These are phyloP conservation scores for Garra rufa DNA, from an alignment of 2,113 vertebrate genomes.

Conservation along the genomic window DNA sequence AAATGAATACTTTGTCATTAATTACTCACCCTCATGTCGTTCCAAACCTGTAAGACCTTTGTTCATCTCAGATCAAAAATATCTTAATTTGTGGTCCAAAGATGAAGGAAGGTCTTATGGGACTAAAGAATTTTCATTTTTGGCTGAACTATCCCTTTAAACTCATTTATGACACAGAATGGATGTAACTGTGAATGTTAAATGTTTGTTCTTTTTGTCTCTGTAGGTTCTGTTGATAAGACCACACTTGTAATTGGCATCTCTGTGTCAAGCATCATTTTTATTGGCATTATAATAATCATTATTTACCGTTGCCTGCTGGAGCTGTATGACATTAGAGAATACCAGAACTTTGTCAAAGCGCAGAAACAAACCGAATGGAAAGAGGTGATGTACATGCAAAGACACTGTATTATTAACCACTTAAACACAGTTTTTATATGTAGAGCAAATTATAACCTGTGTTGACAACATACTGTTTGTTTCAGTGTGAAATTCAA, in stretches of 20 bases:
- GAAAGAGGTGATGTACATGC: slow-evolving; percentile 69
- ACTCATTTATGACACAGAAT: neutral
- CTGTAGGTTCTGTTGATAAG: slow-evolving; percentile 58
- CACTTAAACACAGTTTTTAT: neutral
- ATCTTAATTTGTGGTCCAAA: too few relatives aligned
- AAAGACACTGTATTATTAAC: neutral
- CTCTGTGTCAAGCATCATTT: slow-evolving; percentile 67
- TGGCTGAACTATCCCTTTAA: neutral
- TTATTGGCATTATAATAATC: slow-evolving; percentile 72
- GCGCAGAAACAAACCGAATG: slow-evolving; percentile 66
- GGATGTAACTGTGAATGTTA: neutral
- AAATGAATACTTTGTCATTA: too few relatives aligned
- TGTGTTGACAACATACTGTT: neutral
- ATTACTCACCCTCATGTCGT: too few relatives aligned
- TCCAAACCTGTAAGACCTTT: too few relatives aligned
- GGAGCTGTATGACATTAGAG: slow-evolving; percentile 73
- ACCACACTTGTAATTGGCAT: slow-evolving; percentile 65
- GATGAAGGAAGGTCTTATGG: too few relatives aligned
- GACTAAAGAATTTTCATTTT: too few relatives aligned
- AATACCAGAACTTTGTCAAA: slow-evolving; percentile 73
- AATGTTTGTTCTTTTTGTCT: neutral
- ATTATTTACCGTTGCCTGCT: slow-evolving; percentile 67
- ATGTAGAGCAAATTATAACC: neutral
- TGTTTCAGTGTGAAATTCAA: neutral
- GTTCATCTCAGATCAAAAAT: too few relatives aligned